Percentiles rank a stretch among this genome's conserved stretches.
These are phyloP conservation scores for Netelia fuscicornis DNA, from an alignment of 2,888 invertebrate genomes.

Conservation along the genomic window DNA sequence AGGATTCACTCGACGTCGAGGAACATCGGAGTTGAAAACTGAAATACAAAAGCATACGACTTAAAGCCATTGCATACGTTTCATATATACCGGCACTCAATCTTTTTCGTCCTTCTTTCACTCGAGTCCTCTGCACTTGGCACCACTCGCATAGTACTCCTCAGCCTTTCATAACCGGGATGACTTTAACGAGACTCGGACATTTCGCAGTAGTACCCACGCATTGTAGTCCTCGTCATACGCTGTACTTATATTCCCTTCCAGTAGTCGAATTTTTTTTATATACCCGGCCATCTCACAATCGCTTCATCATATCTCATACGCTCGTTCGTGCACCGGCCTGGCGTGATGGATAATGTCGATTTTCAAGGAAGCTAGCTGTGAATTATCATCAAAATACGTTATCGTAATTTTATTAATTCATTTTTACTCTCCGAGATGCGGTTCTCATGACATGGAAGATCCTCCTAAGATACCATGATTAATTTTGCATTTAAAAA, in stretches of 20 bases:
- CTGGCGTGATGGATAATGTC: not conserved
- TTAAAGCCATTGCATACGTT: conserved; percentile 25
- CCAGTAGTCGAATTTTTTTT: not conserved
- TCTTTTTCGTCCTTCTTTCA: conserved; percentile 28
- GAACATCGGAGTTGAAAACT: conserved; percentile 51
- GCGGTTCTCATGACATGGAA: too few species aligned
- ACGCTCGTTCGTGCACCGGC: not conserved
- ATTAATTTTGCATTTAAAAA: too few species aligned
- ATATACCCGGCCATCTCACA: not conserved
- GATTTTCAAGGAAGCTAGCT: not conserved
- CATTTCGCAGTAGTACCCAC: conserved; percentile 61
- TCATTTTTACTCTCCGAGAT: too few species aligned
- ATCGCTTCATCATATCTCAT: not conserved
- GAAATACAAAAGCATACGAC: conserved; percentile 53
- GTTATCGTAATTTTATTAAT: too few species aligned
- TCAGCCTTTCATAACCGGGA: conserved; percentile 66
- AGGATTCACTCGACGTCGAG: conserved; percentile 11
- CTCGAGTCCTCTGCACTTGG: conserved; percentile 25
- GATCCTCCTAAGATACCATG: too few species aligned
- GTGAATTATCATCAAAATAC: too few species aligned
- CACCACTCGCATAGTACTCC: conserved; percentile 42
- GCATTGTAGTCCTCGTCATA: conserved; percentile 26
- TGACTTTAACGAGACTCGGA: conserved; percentile 51
- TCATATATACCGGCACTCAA: conserved; percentile 18
- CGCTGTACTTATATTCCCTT: not conserved